phyloP scores from a whole-genome alignment of 2,113 vertebrate species.

The Malurus cyaneus region DNA sequence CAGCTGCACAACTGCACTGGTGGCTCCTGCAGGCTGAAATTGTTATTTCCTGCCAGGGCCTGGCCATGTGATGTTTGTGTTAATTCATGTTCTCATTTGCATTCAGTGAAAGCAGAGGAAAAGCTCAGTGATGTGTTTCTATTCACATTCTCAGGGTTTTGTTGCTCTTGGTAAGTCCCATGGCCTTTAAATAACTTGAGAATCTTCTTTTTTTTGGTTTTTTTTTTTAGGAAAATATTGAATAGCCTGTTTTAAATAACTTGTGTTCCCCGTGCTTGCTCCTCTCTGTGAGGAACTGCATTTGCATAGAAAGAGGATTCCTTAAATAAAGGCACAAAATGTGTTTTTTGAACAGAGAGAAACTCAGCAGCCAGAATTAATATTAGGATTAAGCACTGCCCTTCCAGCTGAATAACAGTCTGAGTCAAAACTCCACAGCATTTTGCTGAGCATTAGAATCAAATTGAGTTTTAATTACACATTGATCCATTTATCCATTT shows the following conservation, averaged over 20 bases:
- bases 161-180: background rate
- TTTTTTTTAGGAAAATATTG: background rate
- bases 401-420: background rate
- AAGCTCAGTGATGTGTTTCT: background rate
- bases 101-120: background rate
- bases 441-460: background rate
- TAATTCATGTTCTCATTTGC: background rate
- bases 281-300: background rate
- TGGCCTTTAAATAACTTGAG: conserved; percentile 4
- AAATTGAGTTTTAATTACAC: background rate
- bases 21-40: background rate
- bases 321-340: background rate
- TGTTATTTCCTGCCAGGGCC: background rate
- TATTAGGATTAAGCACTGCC: background rate
- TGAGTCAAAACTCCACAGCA: background rate
- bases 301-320: background rate
- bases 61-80: background rate
- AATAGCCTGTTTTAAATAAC: background rate
- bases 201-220: background rate
- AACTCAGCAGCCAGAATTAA: background rate
- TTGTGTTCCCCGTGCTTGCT: background rate
- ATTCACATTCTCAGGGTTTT: background rate
- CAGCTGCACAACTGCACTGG: background rate
- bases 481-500: background rate
- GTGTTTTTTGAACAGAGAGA: background rate